phyloP scores from a whole-genome alignment of 64 coral and sea anemone species.

The Anthopleura sola region DNA sequence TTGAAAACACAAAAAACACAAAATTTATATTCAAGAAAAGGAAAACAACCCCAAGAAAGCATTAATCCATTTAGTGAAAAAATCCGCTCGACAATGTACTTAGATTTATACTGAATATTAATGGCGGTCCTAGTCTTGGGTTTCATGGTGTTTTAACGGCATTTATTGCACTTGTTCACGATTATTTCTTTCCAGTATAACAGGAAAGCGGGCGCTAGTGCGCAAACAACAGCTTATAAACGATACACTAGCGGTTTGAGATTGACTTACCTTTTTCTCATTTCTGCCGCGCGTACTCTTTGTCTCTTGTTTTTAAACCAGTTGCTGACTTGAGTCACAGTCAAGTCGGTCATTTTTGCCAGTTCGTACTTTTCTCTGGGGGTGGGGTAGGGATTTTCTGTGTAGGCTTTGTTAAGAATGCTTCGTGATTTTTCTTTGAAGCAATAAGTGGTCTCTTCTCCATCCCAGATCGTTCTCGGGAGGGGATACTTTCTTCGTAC shows the following conservation, averaged over 20 bases:
- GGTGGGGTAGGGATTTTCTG: conserved; percentile 83
- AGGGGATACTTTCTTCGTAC: conserved; percentile 83
- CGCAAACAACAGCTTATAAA: not conserved
- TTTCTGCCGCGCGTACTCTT: conserved; percentile 77
- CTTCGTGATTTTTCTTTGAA: conserved; percentile 96
- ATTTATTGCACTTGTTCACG: not conserved
- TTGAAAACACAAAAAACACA: conserved; percentile 22
- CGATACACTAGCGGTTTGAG: not conserved
- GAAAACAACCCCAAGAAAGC: conserved; percentile 8
- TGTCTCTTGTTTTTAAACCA: conserved; percentile 98
- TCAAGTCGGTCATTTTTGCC: conserved; percentile 89
- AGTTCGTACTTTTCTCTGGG: conserved; percentile 82
- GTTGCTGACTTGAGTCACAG: conserved; percentile 92
- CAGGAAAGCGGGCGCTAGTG: not conserved
- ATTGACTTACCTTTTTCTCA: conserved; percentile 75
- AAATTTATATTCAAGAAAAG: conserved; percentile 12
- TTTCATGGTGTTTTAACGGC: not conserved
- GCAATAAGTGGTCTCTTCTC: conserved; percentile 93
- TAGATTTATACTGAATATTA: not conserved
- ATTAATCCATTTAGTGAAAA: not conserved
- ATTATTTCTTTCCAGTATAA: not conserved
- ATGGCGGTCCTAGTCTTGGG: not conserved
- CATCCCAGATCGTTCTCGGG: conserved; percentile 92
- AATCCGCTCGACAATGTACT: not conserved
- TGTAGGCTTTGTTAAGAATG: conserved; percentile 90